A percentile compares a stretch with the other conserved stretches of the same genome.
phyloP scores from a whole-genome alignment of 2,797 vertebrate species.

The Phalanger gymnotis region DNA sequence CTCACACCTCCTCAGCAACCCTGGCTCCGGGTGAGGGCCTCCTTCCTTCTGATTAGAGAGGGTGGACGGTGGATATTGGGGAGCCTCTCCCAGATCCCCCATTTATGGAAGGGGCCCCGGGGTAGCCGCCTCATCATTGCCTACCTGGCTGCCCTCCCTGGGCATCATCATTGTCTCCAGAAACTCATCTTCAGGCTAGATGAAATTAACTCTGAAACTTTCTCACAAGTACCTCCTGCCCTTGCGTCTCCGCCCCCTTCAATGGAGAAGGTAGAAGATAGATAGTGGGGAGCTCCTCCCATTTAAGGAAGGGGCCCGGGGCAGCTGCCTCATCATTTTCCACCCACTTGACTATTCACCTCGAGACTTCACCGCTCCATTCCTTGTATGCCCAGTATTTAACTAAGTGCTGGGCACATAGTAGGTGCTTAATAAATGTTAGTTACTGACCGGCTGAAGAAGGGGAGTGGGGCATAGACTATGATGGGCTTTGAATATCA shows the following conservation, averaged over 20 bases:
- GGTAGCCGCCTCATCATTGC: not conserved
- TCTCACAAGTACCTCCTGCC: no score
- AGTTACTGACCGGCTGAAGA: not conserved
- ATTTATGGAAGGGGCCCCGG: not conserved
- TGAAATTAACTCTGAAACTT: not conserved
- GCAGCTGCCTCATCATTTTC: not conserved
- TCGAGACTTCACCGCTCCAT: accelerated
- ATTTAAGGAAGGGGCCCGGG: not conserved
- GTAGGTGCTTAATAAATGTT: not conserved
- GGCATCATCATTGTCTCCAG: not conserved
- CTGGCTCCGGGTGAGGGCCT: not conserved
- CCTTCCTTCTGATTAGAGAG: not conserved
- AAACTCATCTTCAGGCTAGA: not conserved
- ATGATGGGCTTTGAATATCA: not conserved
- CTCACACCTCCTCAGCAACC: not conserved
- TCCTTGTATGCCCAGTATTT: not conserved
- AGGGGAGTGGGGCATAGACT: not conserved
- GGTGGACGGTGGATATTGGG: no score
- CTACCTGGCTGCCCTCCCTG: not conserved
- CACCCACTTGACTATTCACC: not conserved
- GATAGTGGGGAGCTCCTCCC: not conserved
- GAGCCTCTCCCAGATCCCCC: not conserved
- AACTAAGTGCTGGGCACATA: not conserved
- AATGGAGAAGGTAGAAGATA: not conserved
- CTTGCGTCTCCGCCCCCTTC: not conserved